These are phyloP conservation scores for Pediacus dermestoides DNA, from an alignment of 2,888 invertebrate genomes.

Conservation along the genomic window DNA sequence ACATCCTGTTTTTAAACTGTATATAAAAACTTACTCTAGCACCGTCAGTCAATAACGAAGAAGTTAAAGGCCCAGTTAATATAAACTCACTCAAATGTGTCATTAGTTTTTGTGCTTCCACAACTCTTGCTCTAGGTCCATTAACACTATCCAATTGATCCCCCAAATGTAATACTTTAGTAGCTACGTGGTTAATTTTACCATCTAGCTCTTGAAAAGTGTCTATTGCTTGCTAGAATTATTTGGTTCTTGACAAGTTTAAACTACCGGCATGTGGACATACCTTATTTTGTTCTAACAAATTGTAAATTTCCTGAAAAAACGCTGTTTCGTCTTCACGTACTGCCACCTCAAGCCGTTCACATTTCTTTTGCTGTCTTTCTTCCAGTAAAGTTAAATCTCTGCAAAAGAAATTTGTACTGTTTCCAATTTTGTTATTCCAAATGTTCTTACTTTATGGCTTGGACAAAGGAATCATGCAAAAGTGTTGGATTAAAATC, in stretches of 20 bases:
- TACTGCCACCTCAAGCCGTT: conserved; percentile 73
- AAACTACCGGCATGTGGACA: no score
- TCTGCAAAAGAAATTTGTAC: conserved; percentile 45
- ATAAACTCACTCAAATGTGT: conserved; percentile 90
- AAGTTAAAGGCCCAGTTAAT: conserved; percentile 77
- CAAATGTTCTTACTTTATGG: conserved; percentile 65
- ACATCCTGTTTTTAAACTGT: no score
- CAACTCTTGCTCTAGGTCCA: conserved; percentile 88
- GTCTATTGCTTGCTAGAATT: conserved; percentile 68
- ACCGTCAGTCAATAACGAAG: conserved; percentile 83
- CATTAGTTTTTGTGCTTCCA: conserved; percentile 91
- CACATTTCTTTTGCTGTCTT: conserved; percentile 80
- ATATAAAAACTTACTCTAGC: conserved; percentile 55
- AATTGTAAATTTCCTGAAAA: conserved; percentile 72
- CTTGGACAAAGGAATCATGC: conserved; percentile 89
- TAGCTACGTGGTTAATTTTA: conserved; percentile 94
- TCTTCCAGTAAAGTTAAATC: conserved; percentile 72
- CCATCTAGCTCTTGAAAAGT: conserved; percentile 91
- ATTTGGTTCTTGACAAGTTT: conserved; percentile 10
- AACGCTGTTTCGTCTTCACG: conserved; percentile 84
- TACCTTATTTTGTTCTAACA: conserved; percentile 86
- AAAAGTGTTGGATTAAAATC: conserved; percentile 83
- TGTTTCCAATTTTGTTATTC: no score
- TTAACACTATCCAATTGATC: conserved; percentile 97
- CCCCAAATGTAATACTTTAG: conserved; percentile 96